phyloP scores from a whole-genome alignment of 2,113 vertebrate genomes.

The Hippocampus zosterae region DNA sequence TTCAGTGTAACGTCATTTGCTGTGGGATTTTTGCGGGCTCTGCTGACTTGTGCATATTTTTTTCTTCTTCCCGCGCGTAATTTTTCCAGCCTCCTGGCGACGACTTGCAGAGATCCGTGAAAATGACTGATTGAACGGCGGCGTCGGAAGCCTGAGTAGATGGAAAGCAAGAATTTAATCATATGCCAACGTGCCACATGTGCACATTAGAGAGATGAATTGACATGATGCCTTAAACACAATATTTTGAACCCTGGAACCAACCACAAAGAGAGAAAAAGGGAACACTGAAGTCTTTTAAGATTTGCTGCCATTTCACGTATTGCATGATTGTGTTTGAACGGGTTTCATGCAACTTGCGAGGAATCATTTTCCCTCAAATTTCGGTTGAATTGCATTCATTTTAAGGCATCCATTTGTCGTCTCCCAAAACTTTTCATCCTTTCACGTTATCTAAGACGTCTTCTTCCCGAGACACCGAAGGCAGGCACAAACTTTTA shows the following conservation, averaged over 20 bases:
- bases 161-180: slow-evolving; percentile 9
- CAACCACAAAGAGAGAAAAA: neutral
- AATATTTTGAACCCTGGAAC: neutral
- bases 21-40: slow-evolving; percentile 35
- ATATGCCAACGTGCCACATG: slow-evolving; percentile 9
- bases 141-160: slow-evolving; percentile 24
- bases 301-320: neutral
- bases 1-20: slow-evolving; percentile 38
- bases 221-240: neutral
- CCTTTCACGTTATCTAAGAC: slow-evolving; percentile 50
- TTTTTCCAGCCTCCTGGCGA: slow-evolving; percentile 32
- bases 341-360: no score
- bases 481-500: slow-evolving; percentile 55
- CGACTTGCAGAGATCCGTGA: slow-evolving; percentile 25
- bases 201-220: neutral
- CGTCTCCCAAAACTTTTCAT: slow-evolving; percentile 37
- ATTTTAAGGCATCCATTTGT: neutral
- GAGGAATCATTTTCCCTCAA: neutral
- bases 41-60: slow-evolving; percentile 51
- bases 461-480: slow-evolving; percentile 39
- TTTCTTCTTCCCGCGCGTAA: slow-evolving; percentile 6
- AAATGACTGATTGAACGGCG: slow-evolving; percentile 44
- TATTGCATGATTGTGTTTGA: no score
- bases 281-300: neutral
- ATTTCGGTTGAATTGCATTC: neutral